These are phyloP conservation scores for Galagoides demidoff DNA, from an alignment of 2,797 vertebrate genomes.

Conservation along the genomic window DNA sequence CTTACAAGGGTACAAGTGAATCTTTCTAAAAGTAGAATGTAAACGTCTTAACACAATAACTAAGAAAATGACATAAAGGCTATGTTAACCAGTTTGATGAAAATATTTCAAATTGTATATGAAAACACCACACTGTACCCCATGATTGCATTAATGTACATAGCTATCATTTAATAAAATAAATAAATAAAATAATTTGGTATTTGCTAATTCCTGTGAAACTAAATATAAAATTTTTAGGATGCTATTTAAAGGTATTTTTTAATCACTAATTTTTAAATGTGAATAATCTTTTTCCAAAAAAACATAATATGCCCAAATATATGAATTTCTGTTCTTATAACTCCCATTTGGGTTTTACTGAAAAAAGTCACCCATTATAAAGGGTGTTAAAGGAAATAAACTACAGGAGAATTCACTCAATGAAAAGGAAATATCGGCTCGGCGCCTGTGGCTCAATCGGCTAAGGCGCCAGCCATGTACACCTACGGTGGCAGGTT, in stretches of 20 bases:
- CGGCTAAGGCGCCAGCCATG: too few relatives aligned
- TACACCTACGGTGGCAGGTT: too few relatives aligned
- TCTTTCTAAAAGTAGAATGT: too few relatives aligned
- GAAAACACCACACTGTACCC: too few relatives aligned
- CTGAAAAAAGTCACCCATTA: conserved; percentile 5
- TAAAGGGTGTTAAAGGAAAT: conserved; percentile 22
- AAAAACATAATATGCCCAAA: conserved; percentile 2
- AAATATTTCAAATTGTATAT: too few relatives aligned
- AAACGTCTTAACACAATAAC: too few relatives aligned
- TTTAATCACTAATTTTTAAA: conserved; percentile 45
- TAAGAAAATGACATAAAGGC: too few relatives aligned
- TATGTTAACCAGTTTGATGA: too few relatives aligned
- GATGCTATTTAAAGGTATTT: conserved; percentile 16
- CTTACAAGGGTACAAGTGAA: too few relatives aligned
- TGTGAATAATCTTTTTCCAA: neutral
- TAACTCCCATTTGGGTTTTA: conserved; percentile 3
- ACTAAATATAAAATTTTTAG: conserved; percentile 24
- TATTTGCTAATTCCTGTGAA: conserved; percentile 17
- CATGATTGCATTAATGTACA: too few relatives aligned
- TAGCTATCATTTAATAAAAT: too few relatives aligned
- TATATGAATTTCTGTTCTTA: conserved; percentile 12
- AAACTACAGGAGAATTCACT: conserved; percentile 35
- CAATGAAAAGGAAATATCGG: conserved; percentile 21
- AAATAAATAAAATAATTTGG: neutral
- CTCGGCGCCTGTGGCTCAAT: too few relatives aligned